Evolutionary conservation across 92 coral and sea anemone genomes (phyloP).

Genomic region (Phymanthus crucifer): DNA sequence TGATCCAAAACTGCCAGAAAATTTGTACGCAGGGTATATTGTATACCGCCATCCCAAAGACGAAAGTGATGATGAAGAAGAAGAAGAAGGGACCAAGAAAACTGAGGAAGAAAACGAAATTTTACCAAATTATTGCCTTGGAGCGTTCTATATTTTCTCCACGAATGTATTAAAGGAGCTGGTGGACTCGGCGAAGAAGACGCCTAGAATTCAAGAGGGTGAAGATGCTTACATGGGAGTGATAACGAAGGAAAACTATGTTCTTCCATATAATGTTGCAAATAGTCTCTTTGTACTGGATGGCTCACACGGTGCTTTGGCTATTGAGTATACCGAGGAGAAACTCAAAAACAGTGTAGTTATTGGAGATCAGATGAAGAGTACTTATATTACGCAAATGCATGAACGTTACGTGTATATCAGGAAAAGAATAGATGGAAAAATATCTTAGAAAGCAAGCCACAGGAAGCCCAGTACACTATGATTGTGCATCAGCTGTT

Average conservation of each 20-base stretch:
- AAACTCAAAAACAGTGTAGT: constrained; percentile 37
- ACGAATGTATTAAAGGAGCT: constrained; percentile 23
- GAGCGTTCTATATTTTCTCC: constrained; percentile 53
- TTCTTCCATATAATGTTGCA: constrained; percentile 27
- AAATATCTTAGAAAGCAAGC: neutral
- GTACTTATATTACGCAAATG: constrained; percentile 9
- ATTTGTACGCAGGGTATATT: constrained; percentile 46
- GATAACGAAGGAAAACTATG: constrained; percentile 33
- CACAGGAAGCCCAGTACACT: neutral
- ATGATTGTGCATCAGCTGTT: neutral
- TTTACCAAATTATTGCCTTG: constrained; percentile 36
- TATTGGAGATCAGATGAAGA: constrained; percentile 28
- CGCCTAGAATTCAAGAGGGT: constrained; percentile 25
- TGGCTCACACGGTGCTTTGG: constrained; percentile 37
- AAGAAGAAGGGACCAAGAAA: neutral
- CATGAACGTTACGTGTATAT: constrained; percentile 46
- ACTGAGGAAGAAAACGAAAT: constrained; percentile 13
- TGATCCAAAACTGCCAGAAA: constrained; percentile 26
- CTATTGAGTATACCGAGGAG: constrained; percentile 38
- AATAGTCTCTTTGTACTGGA: constrained; percentile 33
- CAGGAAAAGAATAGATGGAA: constrained; percentile 38
- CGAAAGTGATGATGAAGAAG: neutral
- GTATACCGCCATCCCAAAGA: constrained; percentile 30
- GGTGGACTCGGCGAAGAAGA: constrained; percentile 5
- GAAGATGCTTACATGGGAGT: constrained; percentile 58